Evolutionary conservation across 2,113 vertebrate species (phyloP).

Genomic region (Vombatus ursinus): DNA sequence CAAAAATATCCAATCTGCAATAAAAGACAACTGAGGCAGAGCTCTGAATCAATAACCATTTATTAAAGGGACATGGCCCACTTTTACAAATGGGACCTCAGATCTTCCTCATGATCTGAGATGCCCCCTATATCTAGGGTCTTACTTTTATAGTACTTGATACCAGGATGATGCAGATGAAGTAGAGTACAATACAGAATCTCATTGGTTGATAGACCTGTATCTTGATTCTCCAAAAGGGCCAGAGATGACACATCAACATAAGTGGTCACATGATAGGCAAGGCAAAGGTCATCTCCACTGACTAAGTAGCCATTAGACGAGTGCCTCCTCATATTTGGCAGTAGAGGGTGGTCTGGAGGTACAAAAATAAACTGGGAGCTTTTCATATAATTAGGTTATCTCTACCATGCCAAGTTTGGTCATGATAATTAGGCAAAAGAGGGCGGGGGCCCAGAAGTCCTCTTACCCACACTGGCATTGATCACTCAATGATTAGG

Average conservation of each 20-base stretch:
- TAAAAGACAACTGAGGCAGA: no score
- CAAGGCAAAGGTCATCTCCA: neutral
- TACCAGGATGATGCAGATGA: neutral
- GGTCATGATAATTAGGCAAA: no score
- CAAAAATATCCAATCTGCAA: no score
- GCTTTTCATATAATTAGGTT: neutral
- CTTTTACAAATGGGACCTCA: neutral
- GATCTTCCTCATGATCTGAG: neutral
- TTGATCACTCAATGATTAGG: neutral
- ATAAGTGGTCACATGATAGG: neutral
- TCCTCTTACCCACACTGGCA: no score
- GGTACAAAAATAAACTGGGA: neutral
- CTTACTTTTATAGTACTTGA: neutral
- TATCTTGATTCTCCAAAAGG: neutral
- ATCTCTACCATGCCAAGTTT: no score
- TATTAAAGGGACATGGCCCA: neutral
- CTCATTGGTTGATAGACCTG: neutral
- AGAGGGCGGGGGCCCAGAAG: no score
- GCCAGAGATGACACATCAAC: neutral
- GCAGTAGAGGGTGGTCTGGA: neutral
- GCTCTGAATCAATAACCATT: neutral
- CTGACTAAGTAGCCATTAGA: no score
- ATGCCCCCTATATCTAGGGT: neutral
- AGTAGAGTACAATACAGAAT: neutral
- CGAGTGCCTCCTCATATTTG: neutral